Percentiles rank a stretch among this genome's conserved stretches.
Evolutionary conservation across 2,797 vertebrate genomes (phyloP).

Genomic region (Gambelia wislizenii): DNA sequence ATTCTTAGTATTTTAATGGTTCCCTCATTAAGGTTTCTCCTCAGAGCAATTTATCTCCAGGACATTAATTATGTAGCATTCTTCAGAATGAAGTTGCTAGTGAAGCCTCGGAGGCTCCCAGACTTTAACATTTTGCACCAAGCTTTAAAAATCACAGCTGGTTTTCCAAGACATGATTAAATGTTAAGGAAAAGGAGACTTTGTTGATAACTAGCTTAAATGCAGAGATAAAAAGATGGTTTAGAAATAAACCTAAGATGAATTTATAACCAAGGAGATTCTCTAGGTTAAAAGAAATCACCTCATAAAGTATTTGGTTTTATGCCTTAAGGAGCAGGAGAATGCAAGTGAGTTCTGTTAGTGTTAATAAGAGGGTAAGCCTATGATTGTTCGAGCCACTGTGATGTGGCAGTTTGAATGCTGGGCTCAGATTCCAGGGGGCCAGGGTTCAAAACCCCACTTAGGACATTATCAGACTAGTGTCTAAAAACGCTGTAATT

Average conservation of each 20-base stretch:
- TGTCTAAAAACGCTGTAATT: too few species aligned
- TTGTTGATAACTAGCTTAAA: slow-evolving; percentile 12
- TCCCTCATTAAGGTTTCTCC: slow-evolving; percentile 69
- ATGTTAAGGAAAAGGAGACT: neutral
- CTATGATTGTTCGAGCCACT: too few species aligned
- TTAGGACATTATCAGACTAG: too few species aligned
- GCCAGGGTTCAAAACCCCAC: too few species aligned
- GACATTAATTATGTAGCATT: slow-evolving; percentile 71
- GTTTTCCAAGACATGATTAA: slow-evolving; percentile 10
- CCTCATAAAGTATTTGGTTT: slow-evolving; percentile 10
- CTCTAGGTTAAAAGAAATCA: slow-evolving; percentile 1
- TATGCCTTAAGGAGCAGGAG: slow-evolving; percentile 8
- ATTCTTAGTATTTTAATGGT: slow-evolving; percentile 66
- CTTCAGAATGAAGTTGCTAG: slow-evolving; percentile 57
- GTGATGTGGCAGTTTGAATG: too few species aligned
- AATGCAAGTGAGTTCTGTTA: neutral
- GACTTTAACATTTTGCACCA: slow-evolving; percentile 47
- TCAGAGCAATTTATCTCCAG: slow-evolving; percentile 69
- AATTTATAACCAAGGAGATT: neutral
- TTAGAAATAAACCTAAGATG: slow-evolving; percentile 13
- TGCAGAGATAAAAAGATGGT: neutral
- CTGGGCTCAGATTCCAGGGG: too few species aligned
- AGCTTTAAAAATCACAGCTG: slow-evolving; percentile 46
- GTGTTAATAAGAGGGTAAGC: neutral
- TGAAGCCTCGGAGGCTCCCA: slow-evolving; percentile 40